phyloP scores from a whole-genome alignment of 2,113 vertebrate genomes.

The Chaenogobius annularis region DNA sequence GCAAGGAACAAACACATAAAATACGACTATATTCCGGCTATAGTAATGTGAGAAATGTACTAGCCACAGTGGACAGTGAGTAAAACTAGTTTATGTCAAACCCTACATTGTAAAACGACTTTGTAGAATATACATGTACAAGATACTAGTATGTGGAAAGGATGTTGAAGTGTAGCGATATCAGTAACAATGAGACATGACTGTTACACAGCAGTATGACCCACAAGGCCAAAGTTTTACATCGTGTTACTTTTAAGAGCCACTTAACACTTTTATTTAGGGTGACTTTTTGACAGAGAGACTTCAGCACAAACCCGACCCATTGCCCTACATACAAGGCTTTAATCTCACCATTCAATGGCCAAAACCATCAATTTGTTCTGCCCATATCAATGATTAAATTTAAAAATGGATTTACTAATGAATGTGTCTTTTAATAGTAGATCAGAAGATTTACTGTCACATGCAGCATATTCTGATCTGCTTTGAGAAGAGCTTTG shows the following conservation, averaged over 20 bases:
- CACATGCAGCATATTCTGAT: not conserved
- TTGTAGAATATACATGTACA: not conserved
- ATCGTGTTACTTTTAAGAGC: conserved; percentile 6
- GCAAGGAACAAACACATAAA: too few species aligned
- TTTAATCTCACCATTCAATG: not conserved
- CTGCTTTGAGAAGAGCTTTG: not conserved
- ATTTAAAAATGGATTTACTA: not conserved
- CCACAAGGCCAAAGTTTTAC: conserved; percentile 8
- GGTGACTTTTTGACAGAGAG: not conserved
- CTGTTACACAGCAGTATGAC: not conserved
- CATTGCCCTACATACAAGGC: not conserved
- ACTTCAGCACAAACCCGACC: not conserved
- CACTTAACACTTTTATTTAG: conserved; percentile 7
- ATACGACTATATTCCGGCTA: not conserved
- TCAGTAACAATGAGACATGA: not conserved
- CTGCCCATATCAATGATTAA: not conserved
- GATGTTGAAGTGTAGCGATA: not conserved
- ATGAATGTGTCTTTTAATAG: not conserved
- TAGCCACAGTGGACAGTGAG: not conserved
- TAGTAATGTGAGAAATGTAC: not conserved
- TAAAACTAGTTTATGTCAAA: not conserved
- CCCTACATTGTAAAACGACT: not conserved
- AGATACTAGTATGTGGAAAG: not conserved
- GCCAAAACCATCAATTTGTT: not conserved
- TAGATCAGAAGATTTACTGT: not conserved